Conservation (phyloP, 2,888 invertebrate genomes). For the Linnaemya vulpina region DNA sequence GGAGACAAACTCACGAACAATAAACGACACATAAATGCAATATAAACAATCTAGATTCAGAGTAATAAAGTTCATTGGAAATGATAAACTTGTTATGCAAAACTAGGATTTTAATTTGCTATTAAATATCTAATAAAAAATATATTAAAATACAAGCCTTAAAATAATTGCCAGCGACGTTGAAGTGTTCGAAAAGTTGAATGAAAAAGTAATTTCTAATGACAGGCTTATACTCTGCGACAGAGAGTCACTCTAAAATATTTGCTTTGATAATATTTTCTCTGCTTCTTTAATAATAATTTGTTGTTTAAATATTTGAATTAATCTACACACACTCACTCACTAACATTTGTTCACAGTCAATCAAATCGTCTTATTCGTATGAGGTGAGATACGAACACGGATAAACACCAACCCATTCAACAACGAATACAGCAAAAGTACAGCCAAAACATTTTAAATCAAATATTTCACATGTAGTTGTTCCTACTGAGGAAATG, state of each 20-base stretch:
- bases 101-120: no score
- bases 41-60: no score
- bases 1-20: no score
- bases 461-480: not conserved
- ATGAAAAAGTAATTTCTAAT: no score
- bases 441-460: constrained; percentile 12
- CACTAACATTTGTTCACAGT: constrained; percentile 9
- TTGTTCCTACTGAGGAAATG: not conserved
- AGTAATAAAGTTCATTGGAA: no score
- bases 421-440: constrained; percentile 6
- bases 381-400: not conserved
- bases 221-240: not conserved
- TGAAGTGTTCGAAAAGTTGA: no score
- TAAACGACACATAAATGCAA: no score
- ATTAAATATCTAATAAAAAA: no score
- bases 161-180: no score
- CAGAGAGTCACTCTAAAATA: constrained; percentile 43
- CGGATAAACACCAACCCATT: constrained; percentile 7
- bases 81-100: no score
- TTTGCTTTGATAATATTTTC: constrained; percentile 64
- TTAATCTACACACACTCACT: constrained; percentile 16
- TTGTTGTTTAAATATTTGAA: constrained; percentile 64
- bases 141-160: no score
- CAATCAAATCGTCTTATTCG: not conserved
- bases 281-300: constrained; percentile 63